Conservation (phyloP, 2,888 invertebrate species). For the Archips crataeganus region DNA sequence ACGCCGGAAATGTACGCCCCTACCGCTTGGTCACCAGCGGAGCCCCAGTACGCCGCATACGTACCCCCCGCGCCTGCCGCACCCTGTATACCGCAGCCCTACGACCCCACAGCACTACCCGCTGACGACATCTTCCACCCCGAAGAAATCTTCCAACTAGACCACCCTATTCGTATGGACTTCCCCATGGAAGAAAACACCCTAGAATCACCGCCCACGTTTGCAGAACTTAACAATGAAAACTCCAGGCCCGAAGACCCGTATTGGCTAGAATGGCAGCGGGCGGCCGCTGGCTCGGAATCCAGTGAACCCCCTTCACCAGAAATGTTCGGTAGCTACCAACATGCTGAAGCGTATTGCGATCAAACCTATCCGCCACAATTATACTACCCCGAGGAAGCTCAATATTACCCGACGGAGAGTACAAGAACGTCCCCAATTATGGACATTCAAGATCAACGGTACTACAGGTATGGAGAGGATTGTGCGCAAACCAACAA, state of each 20-base stretch:
- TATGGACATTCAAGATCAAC: conserved; percentile 70
- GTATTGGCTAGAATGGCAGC: conserved; percentile 87
- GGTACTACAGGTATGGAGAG: conserved; percentile 72
- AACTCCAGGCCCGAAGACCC: conserved; percentile 87
- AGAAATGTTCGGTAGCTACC: conserved; percentile 79
- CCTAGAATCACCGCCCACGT: conserved; percentile 88
- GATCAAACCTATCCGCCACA: conserved; percentile 72
- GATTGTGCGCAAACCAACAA: conserved; percentile 68
- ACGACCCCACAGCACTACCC: conserved; percentile 87
- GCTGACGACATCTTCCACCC: conserved; percentile 90
- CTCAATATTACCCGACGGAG: conserved; percentile 73
- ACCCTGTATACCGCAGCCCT: conserved; percentile 69
- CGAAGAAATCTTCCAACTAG: conserved; percentile 91
- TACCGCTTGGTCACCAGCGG: conserved; percentile 69
- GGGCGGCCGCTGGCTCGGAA: conserved; percentile 75
- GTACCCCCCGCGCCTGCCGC: conserved; percentile 63
- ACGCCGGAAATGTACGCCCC: conserved; percentile 68
- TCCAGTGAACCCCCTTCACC: conserved; percentile 86
- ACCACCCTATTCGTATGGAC: conserved; percentile 89
- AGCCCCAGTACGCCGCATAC: conserved; percentile 70
- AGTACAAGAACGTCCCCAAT: conserved; percentile 69
- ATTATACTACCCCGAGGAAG: conserved; percentile 76
- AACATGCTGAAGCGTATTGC: conserved; percentile 73
- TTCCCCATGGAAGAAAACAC: conserved; percentile 82
- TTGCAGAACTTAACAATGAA: conserved; percentile 90